phyloP scores from a whole-genome alignment of 2,113 vertebrate genomes.

The Dromas ardeola region DNA sequence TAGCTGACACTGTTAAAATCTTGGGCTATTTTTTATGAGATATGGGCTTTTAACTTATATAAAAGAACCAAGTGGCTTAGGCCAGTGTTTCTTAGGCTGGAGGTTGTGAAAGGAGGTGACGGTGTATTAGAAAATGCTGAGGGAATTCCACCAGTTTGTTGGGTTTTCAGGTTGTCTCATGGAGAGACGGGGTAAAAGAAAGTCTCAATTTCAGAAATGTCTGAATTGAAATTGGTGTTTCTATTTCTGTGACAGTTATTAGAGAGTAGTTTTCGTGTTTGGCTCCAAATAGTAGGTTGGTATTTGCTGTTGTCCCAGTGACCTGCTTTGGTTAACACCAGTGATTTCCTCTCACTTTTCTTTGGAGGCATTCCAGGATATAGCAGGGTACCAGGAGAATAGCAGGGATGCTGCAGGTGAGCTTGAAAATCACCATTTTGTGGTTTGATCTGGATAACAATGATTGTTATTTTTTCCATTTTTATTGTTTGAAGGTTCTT shows the following conservation, averaged over 20 bases:
- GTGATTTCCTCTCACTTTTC: background rate
- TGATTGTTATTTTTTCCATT: background rate
- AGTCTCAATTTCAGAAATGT: background rate
- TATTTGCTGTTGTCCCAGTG: background rate
- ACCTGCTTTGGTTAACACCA: background rate
- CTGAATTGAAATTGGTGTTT: background rate
- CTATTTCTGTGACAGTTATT: background rate
- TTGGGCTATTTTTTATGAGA: background rate
- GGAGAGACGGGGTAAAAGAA: background rate
- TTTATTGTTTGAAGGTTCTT: constrained; percentile 63
- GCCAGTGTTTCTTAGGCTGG: background rate
- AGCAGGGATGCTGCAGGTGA: background rate
- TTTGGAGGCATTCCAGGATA: background rate
- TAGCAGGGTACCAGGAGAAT: background rate
- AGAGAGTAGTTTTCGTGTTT: background rate
- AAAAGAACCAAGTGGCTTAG: background rate
- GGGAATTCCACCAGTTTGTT: background rate
- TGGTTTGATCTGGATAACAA: background rate
- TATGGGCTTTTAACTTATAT: background rate
- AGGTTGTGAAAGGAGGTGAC: background rate
- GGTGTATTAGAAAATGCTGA: background rate
- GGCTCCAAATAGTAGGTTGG: background rate
- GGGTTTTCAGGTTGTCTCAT: background rate
- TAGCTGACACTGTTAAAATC: background rate
- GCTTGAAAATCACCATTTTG: background rate